Evolutionary conservation across 2,113 vertebrate species (phyloP), one percentile per base, ranked within the genome.

Genomic region (Prinia subflava): DNA sequence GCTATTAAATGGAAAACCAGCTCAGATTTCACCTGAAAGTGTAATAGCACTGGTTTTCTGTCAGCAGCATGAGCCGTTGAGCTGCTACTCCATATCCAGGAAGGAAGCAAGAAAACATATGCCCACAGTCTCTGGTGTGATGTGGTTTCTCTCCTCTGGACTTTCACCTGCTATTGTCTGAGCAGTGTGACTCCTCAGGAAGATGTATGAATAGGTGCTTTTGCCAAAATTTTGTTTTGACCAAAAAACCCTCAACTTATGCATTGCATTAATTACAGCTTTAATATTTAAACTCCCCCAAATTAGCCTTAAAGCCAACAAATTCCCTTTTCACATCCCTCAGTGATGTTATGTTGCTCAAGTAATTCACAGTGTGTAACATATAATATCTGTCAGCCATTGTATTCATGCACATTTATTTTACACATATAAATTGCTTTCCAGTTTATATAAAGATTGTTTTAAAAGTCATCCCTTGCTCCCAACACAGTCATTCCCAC

Each of bases 401-500:
- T 50, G 37, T 35, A 87, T 64, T 44, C 1, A 1, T 63, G 41
- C 10, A 16, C 91, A 71, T 84, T 92, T 91, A 67, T 83, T 96
- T 94, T 83, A 89, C 93, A 97, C 53, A 71, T 73, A 75, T 11
- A 63, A 96, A 96, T 90, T 95, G 83, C 41, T 53, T 92, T 89
- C 88, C 83, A 81, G 65, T 70, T 89, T 83, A 89, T 75, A 91
- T 42, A 76, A 93, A 84, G 71, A 84, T 78, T 83, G 55, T 94
- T 95, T 90, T 87, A 95, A 91, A 96, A 96, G 76, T 82, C 88
- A 96, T 89, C 46, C 84, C 60, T 92, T 96, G 41, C 68, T 95
- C 78, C 73, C 55, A 89, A 83, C 37, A 84, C 68, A 95, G 88
- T 78, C 68, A 92, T 95, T 96, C 90, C 83, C 64, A 89, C 92